phyloP scores from a whole-genome alignment of 2,113 vertebrate species.

The Hippocampus guttulatus region DNA sequence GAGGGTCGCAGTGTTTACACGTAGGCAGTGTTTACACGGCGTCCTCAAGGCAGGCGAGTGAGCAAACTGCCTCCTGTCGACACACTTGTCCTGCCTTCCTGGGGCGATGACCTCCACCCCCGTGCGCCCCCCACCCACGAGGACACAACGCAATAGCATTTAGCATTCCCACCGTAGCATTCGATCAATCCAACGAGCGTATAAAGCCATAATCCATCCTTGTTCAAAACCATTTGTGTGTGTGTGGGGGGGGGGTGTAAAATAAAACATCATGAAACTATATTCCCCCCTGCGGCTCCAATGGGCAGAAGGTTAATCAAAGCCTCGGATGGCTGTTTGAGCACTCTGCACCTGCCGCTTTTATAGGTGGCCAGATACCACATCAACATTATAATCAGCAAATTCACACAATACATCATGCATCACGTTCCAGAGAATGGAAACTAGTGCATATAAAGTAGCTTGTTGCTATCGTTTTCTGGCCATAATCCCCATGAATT shows the following conservation, averaged over 20 bases:
- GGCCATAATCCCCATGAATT: constrained; percentile 26
- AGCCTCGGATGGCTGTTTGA: constrained; percentile 32
- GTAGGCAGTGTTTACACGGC: constrained; percentile 53
- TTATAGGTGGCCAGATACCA: constrained; percentile 57
- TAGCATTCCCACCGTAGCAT: constrained; percentile 19
- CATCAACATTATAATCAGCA: constrained; percentile 57
- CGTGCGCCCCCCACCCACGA: constrained; percentile 9
- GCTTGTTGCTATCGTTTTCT: constrained; percentile 53
- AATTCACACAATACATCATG: constrained; percentile 45
- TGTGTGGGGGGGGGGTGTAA: background rate
- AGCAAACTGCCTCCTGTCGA: constrained; percentile 42
- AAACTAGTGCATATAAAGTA: constrained; percentile 46
- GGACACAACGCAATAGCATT: constrained; percentile 33
- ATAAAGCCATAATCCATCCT: background rate
- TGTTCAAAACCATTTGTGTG: constrained; percentile 6
- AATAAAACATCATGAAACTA: constrained; percentile 2
- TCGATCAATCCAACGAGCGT: background rate
- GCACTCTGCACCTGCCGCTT: constrained; percentile 28
- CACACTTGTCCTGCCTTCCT: constrained; percentile 57
- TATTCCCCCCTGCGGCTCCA: constrained; percentile 9
- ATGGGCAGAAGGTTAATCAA: constrained; percentile 49
- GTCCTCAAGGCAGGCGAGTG: constrained; percentile 37
- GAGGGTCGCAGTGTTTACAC: constrained; percentile 59
- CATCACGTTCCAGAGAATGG: constrained; percentile 44
- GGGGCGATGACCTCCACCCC: constrained; percentile 51